Base-by-base conservation (phyloP, 2,888 invertebrate genomes). In the Pasiphila rectangulata region DNA sequence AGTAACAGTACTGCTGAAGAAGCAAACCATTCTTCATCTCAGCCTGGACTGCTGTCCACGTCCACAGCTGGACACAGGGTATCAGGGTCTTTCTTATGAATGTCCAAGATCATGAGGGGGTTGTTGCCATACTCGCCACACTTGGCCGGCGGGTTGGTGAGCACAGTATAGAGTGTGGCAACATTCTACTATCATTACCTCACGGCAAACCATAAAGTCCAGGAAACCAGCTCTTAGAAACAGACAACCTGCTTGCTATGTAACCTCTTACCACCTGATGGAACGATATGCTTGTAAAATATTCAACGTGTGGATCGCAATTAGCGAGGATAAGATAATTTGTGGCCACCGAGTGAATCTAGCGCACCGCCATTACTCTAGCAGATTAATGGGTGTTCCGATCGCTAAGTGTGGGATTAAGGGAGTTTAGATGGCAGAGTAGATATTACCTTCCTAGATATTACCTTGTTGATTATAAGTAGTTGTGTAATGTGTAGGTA, bases 251-350 rank as follows among this genome's bases (percentile, higher is more conserved):
- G 39, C 16, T 44, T 36, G 27, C 36, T 30, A 10, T 13, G 16
- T 30, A 30, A 30, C 2, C 3, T 68, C 69, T 51, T 51, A 53
- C 58, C 60, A 56, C 69, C n/a, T n/a, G 67, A 69, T 67, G 70
- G 64, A 61, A 61, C 59, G 69, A 75, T 78, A 71, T 66, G 69
- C 68, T 58, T 61, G 59, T 59, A 49, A 62, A 67, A 68, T 68
- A 65, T 64, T 62, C 62, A 58, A 66, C 62, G 62, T 30, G 52
- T 42, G 44, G 50, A 24, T 51, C 42, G 40, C 51, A 52, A 57
- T 56, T 52, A 52, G 47, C 27, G 49, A 25, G 40, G 17, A 45
- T 29, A 45, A 48, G 39, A 44, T 51, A 46, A 51, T 40, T 54
- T 47, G 37, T 20, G 9, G n/a, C 46, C 30, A 49, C 41, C 41